Base-by-base conservation (phyloP, 2,888 invertebrate species). In the Sussaba pulchella region DNA sequence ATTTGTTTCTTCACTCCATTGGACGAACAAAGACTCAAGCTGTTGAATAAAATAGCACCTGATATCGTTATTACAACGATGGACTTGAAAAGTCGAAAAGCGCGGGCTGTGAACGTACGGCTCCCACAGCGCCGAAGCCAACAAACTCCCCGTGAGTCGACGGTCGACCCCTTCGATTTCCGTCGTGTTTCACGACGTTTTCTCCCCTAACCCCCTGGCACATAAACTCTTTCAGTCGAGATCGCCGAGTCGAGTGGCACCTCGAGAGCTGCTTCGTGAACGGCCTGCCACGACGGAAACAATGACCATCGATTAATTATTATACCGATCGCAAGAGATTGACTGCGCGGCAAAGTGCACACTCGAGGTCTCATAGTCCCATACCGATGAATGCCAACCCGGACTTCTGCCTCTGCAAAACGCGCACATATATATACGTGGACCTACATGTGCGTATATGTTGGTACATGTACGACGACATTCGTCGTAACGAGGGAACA, bases 291-390 rank as follows among this genome's bases (percentile, higher is more conserved):
- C 67, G 75, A 43, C 43, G 73, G 82, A 81, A 85, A 86, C 85
- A 86, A 85, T 85, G 81, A 82, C 72, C 82, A 67, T 83, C 86
- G 86, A 86, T 86, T 86, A 85, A 85, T 85, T 85, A 85, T 85
- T 76, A 81, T 76, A 76, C 80, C 76, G 72, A 76, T 81, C 80
- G 76, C 57, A 76, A 76, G 72, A 76, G 75, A 81, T 76, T 81
- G 76, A 76, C 76, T 81, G 80, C 72, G 76, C 72, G 76, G 80
- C 76, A 76, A 76, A 76, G 80, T 76, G 80, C 80, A 69, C 80
- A 81, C 80, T 80, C 80, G 71, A 80, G 17, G 70, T 71, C 75
- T 76, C 72, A 69, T 54, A 64, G 74, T 50, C 54, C 63, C 39
- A 24, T 36, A 47, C 31, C 9, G 45, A 45, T 45, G 36, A 70